phyloP scores from a whole-genome alignment of 2,797 vertebrate species.

The Cirrhinus molitorella region DNA sequence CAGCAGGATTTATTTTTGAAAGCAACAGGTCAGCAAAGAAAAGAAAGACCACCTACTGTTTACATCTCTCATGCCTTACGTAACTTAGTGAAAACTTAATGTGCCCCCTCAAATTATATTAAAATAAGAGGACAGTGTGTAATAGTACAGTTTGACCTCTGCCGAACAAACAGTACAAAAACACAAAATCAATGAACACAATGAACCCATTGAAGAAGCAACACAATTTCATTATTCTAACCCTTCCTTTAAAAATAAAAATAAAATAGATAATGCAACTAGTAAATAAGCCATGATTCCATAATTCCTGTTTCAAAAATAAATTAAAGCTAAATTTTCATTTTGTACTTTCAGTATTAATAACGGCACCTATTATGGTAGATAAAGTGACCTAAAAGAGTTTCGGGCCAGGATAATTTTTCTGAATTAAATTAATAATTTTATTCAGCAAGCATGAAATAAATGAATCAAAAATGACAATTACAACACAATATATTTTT shows the following conservation, averaged over 20 bases:
- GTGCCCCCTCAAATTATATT: not conserved
- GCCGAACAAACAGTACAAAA: not conserved
- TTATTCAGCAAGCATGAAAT: no score
- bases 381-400: not conserved
- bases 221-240: not conserved
- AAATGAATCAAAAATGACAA: no score
- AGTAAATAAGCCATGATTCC: not conserved
- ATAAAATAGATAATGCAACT: no score
- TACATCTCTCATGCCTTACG: not conserved
- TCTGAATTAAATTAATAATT: no score
- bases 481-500: no score
- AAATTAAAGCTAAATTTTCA: not conserved
- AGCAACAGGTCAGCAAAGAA: not conserved
- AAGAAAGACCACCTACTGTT: not conserved
- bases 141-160: not conserved
- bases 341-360: not conserved
- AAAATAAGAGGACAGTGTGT: not conserved
- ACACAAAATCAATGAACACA: not conserved
- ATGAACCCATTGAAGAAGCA: not conserved
- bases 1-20: not conserved
- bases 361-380: not conserved
- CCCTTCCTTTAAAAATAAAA: not conserved
- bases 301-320: not conserved
- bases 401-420: no score
- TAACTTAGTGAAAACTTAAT: constrained; percentile 13